phyloP scores from a whole-genome alignment of 2,888 invertebrate species.

The Epinotia brunnichana region DNA sequence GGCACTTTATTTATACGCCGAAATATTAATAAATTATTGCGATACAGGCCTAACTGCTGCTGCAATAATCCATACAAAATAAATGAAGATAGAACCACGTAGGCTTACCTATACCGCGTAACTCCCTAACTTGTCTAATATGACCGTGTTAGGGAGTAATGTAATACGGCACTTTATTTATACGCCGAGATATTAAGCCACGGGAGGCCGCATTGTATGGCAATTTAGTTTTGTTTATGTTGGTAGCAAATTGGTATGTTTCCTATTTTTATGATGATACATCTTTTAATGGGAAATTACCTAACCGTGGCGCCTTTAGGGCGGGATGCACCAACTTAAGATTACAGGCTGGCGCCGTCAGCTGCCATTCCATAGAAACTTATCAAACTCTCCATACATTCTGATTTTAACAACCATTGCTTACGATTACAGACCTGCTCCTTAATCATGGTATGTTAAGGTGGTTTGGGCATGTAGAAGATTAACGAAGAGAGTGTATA shows the following conservation, averaged over 20 bases:
- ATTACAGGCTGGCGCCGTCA: too few species aligned
- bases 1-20: neutral
- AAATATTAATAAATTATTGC: neutral
- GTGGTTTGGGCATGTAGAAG: too few species aligned
- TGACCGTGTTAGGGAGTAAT: neutral
- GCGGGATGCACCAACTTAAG: too few species aligned
- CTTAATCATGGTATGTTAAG: too few species aligned
- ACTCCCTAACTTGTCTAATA: neutral
- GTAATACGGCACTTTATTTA: neutral
- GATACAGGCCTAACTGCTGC: neutral
- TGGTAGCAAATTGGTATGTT: conserved; percentile 4
- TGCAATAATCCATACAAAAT: neutral
- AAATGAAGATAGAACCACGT: neutral
- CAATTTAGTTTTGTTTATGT: conserved; percentile 2
- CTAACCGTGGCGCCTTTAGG: too few species aligned
- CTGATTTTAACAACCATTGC: too few species aligned
- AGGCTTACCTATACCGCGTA: neutral
- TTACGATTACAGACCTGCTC: too few species aligned
- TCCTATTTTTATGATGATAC: neutral
- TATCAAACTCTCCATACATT: too few species aligned
- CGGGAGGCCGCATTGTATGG: neutral
- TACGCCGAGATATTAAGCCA: conserved; percentile 1
- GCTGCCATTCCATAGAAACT: too few species aligned
- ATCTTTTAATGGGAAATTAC: too few species aligned
- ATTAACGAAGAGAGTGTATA: too few species aligned